Conservation (phyloP, 2,113 vertebrate genomes). For the Mastomys coucha region DNA sequence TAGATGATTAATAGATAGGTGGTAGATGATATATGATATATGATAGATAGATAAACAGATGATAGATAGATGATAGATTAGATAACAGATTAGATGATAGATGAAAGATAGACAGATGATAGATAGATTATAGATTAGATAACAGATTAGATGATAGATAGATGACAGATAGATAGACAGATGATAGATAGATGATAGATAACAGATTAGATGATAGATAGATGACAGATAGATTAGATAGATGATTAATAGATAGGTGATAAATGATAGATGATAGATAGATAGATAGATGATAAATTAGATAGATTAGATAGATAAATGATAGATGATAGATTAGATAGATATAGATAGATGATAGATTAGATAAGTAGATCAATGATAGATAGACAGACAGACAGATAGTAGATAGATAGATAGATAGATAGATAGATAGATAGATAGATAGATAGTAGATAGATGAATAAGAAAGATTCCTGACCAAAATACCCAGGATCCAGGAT, state of each 20-base stretch:
- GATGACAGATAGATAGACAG: neutral
- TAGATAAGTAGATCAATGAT: too few relatives aligned
- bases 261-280: neutral
- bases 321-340: too few relatives aligned
- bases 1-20: neutral
- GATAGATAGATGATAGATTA: too few relatives aligned
- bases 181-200: neutral
- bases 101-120: too few relatives aligned
- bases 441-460: neutral
- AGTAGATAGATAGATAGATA: neutral
- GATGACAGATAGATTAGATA: neutral
- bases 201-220: neutral
- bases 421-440: neutral
- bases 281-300: neutral
- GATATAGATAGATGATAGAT: too few relatives aligned
- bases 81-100: too few relatives aligned
- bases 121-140: too few relatives aligned
- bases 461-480: neutral
- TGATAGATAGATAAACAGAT: too few relatives aligned
- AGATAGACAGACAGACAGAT: neutral
- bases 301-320: too few relatives aligned
- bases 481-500: neutral
- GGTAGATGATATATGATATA: neutral
- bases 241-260: neutral
- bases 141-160: too few relatives aligned